Percentiles rank a stretch among this genome's conserved stretches.
Evolutionary conservation across 2,113 vertebrate species (phyloP).

Genomic region (Balaeniceps rex): DNA sequence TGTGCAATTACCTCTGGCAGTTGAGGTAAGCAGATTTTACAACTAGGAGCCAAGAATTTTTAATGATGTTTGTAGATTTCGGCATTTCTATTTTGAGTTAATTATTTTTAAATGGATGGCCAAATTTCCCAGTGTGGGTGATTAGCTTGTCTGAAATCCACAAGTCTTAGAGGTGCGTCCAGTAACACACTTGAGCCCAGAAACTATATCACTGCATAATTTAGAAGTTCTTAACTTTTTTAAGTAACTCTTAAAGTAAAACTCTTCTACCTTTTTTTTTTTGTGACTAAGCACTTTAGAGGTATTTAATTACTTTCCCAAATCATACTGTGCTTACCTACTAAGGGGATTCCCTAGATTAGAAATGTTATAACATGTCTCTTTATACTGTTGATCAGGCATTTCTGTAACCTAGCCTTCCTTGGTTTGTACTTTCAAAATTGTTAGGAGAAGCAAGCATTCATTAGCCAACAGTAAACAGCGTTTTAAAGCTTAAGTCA

Average conservation of each 20-base stretch:
- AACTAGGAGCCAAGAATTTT: neutral
- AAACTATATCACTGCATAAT: neutral
- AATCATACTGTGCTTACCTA: neutral
- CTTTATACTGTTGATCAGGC: neutral
- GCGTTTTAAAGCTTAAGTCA: neutral
- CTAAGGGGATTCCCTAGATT: neutral
- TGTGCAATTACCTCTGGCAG: neutral
- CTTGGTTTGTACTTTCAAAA: neutral
- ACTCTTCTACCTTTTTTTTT: neutral
- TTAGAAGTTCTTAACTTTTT: neutral
- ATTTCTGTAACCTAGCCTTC: neutral
- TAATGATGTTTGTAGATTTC: neutral
- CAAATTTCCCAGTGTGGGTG: neutral
- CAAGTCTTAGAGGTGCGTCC: neutral
- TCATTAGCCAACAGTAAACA: conserved; percentile 4
- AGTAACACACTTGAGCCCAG: neutral
- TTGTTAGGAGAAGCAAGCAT: neutral
- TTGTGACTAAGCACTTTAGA: neutral
- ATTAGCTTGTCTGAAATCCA: neutral
- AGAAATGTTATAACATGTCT: neutral
- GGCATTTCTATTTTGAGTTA: neutral
- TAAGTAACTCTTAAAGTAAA: neutral
- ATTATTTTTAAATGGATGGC: neutral
- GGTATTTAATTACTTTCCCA: neutral
- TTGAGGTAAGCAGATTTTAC: neutral